Percentiles rank a stretch among this genome's conserved stretches.
These are phyloP conservation scores for Anodontia alba DNA, from an alignment of 2,888 invertebrate species.

Conservation along the genomic window DNA sequence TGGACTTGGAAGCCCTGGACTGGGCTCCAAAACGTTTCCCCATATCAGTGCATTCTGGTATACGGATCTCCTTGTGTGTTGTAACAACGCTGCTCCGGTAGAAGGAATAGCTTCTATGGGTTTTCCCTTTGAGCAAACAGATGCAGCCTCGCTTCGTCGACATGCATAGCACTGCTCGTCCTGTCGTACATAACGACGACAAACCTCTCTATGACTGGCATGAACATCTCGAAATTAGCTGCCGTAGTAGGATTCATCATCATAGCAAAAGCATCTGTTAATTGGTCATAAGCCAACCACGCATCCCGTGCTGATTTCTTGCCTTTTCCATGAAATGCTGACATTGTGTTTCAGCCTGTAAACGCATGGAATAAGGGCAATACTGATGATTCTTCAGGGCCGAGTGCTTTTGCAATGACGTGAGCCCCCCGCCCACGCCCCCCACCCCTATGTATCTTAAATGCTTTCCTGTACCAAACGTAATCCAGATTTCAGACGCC, in stretches of 20 bases:
- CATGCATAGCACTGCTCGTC: background rate
- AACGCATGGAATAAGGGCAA: conserved; percentile 21
- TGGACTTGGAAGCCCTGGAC: background rate
- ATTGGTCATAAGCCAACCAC: background rate
- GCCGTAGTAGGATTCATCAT: background rate
- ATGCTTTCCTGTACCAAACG: background rate
- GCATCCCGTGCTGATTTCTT: conserved; percentile 27
- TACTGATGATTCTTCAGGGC: background rate
- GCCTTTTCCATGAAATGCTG: conserved; percentile 17
- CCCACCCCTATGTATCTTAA: background rate
- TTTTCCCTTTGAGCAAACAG: conserved; percentile 11
- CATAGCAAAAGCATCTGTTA: background rate
- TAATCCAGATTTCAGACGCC: background rate
- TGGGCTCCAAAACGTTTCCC: background rate
- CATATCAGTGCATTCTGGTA: background rate
- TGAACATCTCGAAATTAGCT: background rate
- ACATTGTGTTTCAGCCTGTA: conserved; percentile 34
- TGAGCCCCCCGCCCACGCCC: no score
- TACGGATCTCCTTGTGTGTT: background rate
- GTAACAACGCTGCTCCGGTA: background rate
- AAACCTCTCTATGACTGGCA: background rate
- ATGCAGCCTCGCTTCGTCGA: background rate
- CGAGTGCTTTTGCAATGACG: background rate
- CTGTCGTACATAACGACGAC: conserved; percentile 13
- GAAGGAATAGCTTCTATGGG: background rate